Percentiles rank a stretch among this genome's conserved stretches.
Evolutionary conservation across 2,888 invertebrate genomes (phyloP).

Genomic region (Cerceris ruficornis): DNA sequence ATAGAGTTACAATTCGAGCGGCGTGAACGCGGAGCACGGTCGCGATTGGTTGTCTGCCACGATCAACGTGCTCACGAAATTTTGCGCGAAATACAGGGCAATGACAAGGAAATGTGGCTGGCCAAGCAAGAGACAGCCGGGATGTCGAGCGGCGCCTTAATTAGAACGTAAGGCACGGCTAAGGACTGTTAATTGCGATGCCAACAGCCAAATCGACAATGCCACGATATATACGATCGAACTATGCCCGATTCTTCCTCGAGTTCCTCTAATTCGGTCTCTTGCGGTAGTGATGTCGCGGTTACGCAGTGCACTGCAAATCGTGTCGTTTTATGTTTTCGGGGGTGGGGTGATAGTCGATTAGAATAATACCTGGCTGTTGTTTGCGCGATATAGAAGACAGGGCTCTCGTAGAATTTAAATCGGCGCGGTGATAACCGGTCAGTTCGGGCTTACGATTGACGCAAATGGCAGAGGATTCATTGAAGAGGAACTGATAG

Average conservation of each 20-base stretch:
- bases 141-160: slow-evolving; percentile 61
- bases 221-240: not conserved
- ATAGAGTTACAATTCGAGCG: slow-evolving; percentile 5
- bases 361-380: slow-evolving; percentile 17
- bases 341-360: slow-evolving; percentile 5
- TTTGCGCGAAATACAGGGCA: slow-evolving; percentile 59
- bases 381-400: not conserved
- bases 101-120: slow-evolving; percentile 53
- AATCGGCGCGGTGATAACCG: not conserved
- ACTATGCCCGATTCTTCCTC: slow-evolving; percentile 4
- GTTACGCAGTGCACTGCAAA: slow-evolving; percentile 30
- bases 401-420: not conserved
- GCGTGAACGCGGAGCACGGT: not conserved
- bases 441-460: not conserved
- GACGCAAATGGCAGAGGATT: not conserved
- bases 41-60: not conserved
- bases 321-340: slow-evolving; percentile 5
- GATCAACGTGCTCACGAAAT: slow-evolving; percentile 13
- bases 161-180: slow-evolving; percentile 70
- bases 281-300: slow-evolving; percentile 30
- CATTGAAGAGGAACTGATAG: not conserved
- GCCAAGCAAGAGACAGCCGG: slow-evolving; percentile 34
- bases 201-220: slow-evolving; percentile 28
- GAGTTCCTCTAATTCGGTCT: slow-evolving; percentile 37
- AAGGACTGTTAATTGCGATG: slow-evolving; percentile 61